Base-by-base conservation (phyloP, 2,113 vertebrate genomes). In the Macquaria australasica region DNA sequence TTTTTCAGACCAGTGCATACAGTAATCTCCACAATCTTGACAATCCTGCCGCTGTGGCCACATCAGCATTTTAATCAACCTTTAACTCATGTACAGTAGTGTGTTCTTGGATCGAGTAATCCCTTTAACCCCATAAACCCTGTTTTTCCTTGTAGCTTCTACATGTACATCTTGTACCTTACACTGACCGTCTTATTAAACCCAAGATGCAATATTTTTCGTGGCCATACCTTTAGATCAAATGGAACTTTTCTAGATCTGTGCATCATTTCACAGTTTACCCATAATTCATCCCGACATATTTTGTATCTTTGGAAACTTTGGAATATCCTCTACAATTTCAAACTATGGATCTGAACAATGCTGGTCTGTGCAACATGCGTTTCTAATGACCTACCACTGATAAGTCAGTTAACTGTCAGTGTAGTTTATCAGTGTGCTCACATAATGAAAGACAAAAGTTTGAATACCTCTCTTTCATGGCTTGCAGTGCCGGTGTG, bases 401-500 rank as follows among this genome's bases (percentile, higher is more conserved):
- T 48, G n/a, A 12, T 56, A 23, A 68, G 21, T 48, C 37, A 45
- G 31, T 39, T 63, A 78, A 21, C 18, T 0, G 56, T 74, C 43
- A 62, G 31, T n/a, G 45, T 62, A 68, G 4, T 37, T 10, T 23
- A 28, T 80, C 10, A 2, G 3, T 51, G 41, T 25, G 48, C 28
- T 66, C 43, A 56, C 28, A n/a, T 50, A 62, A 66, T 53, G 8
- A 12, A 71, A 21, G 10, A 56, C 20, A 60, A 64, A 23, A 39
- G 48, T 25, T 70, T 10, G 3, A 41, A 48, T 95, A 96, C 95
- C 95, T 92, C 60, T 94, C 90, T 21, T 87, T 92, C 77, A 88
- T 82, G 6, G 79, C 77, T 75, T 87, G 77, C 72, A 95, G 89
- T 43, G 86, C 90, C 12, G 96, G 88, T 0, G 97, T 97, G 81